A percentile compares a stretch with the other conserved stretches of the same genome.
phyloP scores from a whole-genome alignment of 2,888 invertebrate genomes.

The Eupithecia abbreviata region DNA sequence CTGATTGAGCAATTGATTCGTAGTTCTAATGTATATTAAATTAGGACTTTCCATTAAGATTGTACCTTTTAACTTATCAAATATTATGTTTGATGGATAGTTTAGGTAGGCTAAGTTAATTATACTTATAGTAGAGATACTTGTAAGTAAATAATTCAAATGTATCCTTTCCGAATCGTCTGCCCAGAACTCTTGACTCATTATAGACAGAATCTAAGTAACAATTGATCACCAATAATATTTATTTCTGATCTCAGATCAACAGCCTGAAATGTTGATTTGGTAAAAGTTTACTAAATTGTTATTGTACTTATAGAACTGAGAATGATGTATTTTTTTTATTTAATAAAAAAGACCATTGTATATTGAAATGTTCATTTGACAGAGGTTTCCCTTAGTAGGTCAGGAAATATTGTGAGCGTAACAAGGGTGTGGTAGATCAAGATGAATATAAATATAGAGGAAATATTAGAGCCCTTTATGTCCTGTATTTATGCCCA shows the following conservation, averaged over 20 bases:
- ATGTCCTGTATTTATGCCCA: too few species aligned
- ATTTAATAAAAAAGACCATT: slow-evolving; percentile 80
- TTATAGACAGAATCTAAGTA: slow-evolving; percentile 17
- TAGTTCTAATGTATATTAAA: slow-evolving; percentile 66
- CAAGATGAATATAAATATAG: too few species aligned
- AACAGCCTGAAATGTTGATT: slow-evolving; percentile 75
- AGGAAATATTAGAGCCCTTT: too few species aligned
- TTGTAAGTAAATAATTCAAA: slow-evolving; percentile 64
- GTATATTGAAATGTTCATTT: slow-evolving; percentile 51
- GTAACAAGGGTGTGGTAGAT: too few species aligned
- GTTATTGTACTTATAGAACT: slow-evolving; percentile 83
- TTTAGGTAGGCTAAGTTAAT: slow-evolving; percentile 64
- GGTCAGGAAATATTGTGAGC: too few species aligned
- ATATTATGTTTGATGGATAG: slow-evolving; percentile 66
- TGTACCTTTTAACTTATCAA: slow-evolving; percentile 68
- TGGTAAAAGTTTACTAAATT: slow-evolving; percentile 80
- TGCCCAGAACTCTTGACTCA: slow-evolving; percentile 41
- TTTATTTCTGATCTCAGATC: slow-evolving; percentile 80
- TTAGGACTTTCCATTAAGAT: slow-evolving; percentile 70
- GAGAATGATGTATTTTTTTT: slow-evolving; percentile 81
- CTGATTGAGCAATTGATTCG: slow-evolving; percentile 58
- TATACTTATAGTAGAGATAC: slow-evolving; percentile 60
- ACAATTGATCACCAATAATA: slow-evolving; percentile 56
- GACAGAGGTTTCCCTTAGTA: background rate
- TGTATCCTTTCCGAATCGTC: slow-evolving; percentile 45